Evolutionary conservation across 2,113 vertebrate species (phyloP).

Genomic region (Lophotis ruficrista): DNA sequence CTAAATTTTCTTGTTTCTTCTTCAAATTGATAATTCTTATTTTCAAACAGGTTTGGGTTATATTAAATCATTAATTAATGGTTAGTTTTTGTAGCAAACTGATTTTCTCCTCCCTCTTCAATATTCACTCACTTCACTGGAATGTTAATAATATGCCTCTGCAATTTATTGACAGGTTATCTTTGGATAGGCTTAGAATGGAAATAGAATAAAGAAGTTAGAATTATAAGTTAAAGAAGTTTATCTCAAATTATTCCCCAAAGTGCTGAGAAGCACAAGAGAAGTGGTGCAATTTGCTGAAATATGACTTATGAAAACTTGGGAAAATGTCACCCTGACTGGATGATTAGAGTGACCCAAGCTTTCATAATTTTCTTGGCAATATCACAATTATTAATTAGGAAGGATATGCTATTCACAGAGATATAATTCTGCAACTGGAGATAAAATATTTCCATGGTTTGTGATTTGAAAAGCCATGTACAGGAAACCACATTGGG

Average conservation of each 20-base stretch:
- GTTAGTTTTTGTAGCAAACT: not conserved
- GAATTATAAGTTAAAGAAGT: not conserved
- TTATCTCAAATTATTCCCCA: not conserved
- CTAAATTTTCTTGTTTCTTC: not conserved
- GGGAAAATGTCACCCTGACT: not conserved
- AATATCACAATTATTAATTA: not conserved
- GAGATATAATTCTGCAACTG: not conserved
- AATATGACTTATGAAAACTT: not conserved
- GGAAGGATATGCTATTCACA: not conserved
- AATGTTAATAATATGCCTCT: not conserved
- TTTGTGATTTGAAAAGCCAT: not conserved
- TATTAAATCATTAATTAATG: not conserved
- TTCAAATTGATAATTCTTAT: not conserved
- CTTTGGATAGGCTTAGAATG: not conserved
- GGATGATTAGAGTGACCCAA: accelerated
- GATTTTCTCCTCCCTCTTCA: not conserved
- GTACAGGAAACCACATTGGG: not conserved
- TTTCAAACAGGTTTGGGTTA: not conserved
- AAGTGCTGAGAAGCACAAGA: not conserved
- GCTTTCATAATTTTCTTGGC: not conserved
- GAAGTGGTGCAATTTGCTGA: not conserved
- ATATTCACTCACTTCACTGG: not conserved
- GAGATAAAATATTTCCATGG: not conserved
- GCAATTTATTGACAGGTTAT: not conserved
- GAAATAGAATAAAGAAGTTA: not conserved